phyloP scores from a whole-genome alignment of 2,797 vertebrate species.

The Gallinago stenura region DNA sequence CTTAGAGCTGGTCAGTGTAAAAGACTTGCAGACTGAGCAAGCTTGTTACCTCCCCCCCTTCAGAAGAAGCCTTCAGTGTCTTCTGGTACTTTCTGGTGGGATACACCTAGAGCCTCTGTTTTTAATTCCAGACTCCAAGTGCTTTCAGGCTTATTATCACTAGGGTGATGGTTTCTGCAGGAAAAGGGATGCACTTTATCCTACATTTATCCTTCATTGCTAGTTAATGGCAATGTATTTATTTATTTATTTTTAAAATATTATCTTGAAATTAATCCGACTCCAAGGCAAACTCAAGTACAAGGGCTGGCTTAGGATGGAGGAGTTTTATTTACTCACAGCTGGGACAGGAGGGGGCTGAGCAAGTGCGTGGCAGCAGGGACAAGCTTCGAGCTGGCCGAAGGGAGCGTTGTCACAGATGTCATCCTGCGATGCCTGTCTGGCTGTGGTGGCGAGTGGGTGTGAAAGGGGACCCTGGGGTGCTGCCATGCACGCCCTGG shows the following conservation, averaged over 20 bases:
- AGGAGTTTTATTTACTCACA: not conserved
- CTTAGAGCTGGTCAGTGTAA: not conserved
- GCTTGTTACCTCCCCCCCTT: not conserved
- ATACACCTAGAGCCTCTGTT: not conserved
- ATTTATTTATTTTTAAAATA: not conserved
- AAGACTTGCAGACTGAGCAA: not conserved
- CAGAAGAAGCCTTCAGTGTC: not conserved
- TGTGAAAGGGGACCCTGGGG: not conserved
- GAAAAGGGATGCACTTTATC: not conserved
- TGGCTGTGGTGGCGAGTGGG: fast-evolving
- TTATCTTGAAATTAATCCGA: not conserved
- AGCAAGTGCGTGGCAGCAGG: fast-evolving
- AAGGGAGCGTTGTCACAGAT: fast-evolving
- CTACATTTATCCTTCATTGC: not conserved
- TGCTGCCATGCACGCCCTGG: fast-evolving
- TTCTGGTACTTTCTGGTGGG: not conserved
- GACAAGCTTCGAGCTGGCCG: fast-evolving
- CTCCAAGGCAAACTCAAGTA: not conserved
- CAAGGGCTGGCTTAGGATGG: not conserved
- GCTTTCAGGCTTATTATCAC: not conserved
- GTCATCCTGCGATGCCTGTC: not conserved
- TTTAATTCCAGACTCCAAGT: not conserved
- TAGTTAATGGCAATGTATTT: not conserved
- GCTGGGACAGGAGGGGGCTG: not conserved
- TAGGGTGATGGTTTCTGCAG: too few relatives aligned